Evolutionary conservation across 30 jellyfish, hydroid and myxozoan species (phyloP).

Genomic region (Aurelia aurita): DNA sequence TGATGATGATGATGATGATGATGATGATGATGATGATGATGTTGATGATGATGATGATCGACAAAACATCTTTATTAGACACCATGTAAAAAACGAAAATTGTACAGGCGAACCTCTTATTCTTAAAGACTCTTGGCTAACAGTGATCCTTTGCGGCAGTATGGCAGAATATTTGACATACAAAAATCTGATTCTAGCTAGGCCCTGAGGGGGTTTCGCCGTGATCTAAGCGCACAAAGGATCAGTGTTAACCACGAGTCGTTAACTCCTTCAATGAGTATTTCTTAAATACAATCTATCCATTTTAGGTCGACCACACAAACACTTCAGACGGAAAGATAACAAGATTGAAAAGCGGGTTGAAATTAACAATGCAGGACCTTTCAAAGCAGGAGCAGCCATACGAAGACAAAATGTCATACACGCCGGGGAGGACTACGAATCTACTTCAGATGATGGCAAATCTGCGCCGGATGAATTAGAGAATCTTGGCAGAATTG

Average conservation of each 20-base stretch:
- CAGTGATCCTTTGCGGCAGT: too few relatives aligned
- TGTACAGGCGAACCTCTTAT: too few relatives aligned
- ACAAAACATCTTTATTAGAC: too few relatives aligned
- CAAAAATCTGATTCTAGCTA: too few relatives aligned
- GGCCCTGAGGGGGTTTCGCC: too few relatives aligned
- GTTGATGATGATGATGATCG: too few relatives aligned
- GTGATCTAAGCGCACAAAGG: too few relatives aligned
- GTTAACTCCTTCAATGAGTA: not conserved
- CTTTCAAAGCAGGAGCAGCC: slow-evolving; percentile 9
- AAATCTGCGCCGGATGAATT: slow-evolving; percentile 85
- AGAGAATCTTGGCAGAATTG: slow-evolving; percentile 87
- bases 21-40: too few relatives aligned
- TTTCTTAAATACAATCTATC: not conserved
- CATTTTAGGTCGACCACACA: slow-evolving; percentile 53
- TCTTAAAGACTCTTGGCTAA: too few relatives aligned
- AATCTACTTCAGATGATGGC: slow-evolving; percentile 17
- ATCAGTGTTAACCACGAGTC: not conserved
- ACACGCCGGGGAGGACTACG: slow-evolving; percentile 87
- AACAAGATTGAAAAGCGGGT: slow-evolving; percentile 54
- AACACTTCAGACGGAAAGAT: not conserved
- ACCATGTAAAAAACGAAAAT: too few relatives aligned
- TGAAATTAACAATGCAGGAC: slow-evolving; percentile 47
- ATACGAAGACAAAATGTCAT: slow-evolving; percentile 90
- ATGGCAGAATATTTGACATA: too few relatives aligned
- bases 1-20: too few relatives aligned